Base-by-base conservation (phyloP, 2,888 invertebrate genomes). In the Rhamphomyia laevipes region DNA sequence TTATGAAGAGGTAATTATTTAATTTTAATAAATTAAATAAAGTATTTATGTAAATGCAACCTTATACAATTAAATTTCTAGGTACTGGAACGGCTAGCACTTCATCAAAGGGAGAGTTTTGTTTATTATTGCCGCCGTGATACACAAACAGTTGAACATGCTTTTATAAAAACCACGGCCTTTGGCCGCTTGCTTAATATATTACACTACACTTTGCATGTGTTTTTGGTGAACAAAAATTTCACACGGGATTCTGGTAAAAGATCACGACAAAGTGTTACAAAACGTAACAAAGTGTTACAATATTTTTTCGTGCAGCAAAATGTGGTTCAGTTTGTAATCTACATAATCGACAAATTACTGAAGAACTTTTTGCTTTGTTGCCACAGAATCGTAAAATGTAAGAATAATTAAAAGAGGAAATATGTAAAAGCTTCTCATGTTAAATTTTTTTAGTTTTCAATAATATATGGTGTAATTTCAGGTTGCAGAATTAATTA, bases 281-380 rank as follows among this genome's bases (percentile, higher is more conserved):
- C 23, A 27, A 27, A 27, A 2, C 60, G 70, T 52, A 69, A 68
- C 15, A 65, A 71, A 59, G 72, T 58, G 68, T 71, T 10, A 68
- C 70, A 53, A 68, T 72, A 47, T 66, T 69, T 61, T 58, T 72
- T 16, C 61, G 71, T 40, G 72, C 72, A 23, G 67, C 70, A 7
- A 71, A 71, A 57, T 67, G 67, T 56, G 72, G 72, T n/a, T 67
- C 70, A 50, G 69, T 71, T 12, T 70, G 71, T 53, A 70, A 72
- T 51, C 65, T 68, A 31, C 72, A 72, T 55, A 71, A 71, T 58
- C 72, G 71, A 49, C 70, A 71, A 55, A 69, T 71, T 35, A 69
- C 70, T 2, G 67, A 68, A 62, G 66, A 69, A 54, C 57, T 67
- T 15, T 69, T 66, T 27, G 9, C 7, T 27, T 27, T 27, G 9